Evolutionary conservation across 2,888 invertebrate species (phyloP), one percentile per base, ranked within the genome.

Genomic region (Ariolimax columbianus): DNA sequence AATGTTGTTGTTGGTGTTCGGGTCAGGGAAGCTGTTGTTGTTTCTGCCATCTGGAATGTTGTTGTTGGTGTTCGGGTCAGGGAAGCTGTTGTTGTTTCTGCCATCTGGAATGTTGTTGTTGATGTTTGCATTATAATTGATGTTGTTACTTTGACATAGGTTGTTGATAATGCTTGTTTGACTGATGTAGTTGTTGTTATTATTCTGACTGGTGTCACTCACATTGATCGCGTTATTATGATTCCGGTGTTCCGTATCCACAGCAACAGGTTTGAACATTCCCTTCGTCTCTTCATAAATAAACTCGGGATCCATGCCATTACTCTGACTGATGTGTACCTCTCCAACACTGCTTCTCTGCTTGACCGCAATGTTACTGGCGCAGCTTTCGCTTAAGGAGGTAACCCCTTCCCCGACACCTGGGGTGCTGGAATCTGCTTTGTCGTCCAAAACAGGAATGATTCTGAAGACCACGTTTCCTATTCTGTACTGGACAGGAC

Each of bases 391-490:
- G 36, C 47, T 75, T 14, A 75, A n/a, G 47, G 73, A 75, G 17
- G 43, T n/a, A 0, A 47, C 30, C 7, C 43, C n/a, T 1, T 75
- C 73, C 19, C 23, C 55, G 6, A 30, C n/a, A 7, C 2, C 2
- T 6, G 30, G n/a, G 7, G 73, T 17, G 26, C 17, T 30, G 26
- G 30, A 26, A 14, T 36, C 59, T 36, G 26, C 14, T 7, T 59
- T 38, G 11, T 1, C 7, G 17, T 26, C 6, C 23, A 55, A 19
- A 19, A 23, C 63, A 26, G 9, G 17, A 26, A 40, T 30, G 19
- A 78, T 63, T 66, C 43, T 78, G 6, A 78, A n/a, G 0, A 59
- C n/a, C 14, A 78, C 66, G 30, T 78, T 63, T 2, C 78, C 78
- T 9, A 30, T 38, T 66, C 43, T 63, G 40, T 66, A 78, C 17